Base-by-base conservation (phyloP, 2,113 vertebrate species). In the Mohoua ochrocephala region DNA sequence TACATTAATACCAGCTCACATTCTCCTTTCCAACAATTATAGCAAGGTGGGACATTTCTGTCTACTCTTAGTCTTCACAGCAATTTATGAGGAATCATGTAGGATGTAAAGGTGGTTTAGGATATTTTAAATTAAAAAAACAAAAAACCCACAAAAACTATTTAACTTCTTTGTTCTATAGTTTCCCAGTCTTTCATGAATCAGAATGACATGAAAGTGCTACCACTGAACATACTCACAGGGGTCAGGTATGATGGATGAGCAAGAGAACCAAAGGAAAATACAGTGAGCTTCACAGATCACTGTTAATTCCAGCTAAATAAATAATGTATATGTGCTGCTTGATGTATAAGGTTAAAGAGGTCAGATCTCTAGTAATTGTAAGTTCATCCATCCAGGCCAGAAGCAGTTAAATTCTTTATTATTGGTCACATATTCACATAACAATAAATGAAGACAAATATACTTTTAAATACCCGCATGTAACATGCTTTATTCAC, bases 281-380 rank as follows among this genome's bases (percentile, higher is more conserved):
- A 94, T 76, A 75, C 28, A 78, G 39, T 4, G 11, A 89, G 80
- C 80, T 93, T 94, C 83, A 93, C 73, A 95, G 73, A 92, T 86
- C 86, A 76, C 83, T 92, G 80, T 96, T 93, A 94, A 96, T 93
- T 94, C 91, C 91, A 94, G 76, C 76, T 92, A 96, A 96, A 97
- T 93, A 97, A 97, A 95, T 96, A 92, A 88, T 26, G 15, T 26
- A 6, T 81, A 24, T 41, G 68, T 91, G 52, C 63, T 4, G 5
- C 63, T 90, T 87, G 74, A 77, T 88, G 41, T 79, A 6, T 57
- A 61, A 94, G 83, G 94, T 95, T 92, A 82, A 77, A 97, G 87
- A 94, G 92, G 90, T 96, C 93, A 95, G 54, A 87, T 77, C 73
- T 92, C 47, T 41, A 89, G 47, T 76, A 95, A 87, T 65, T 77